Evolutionary conservation across 1,140 invertebrate genomes (phyloP), one percentile per base, ranked within the genome.

Genomic region (Steinernema khuongi): DNA sequence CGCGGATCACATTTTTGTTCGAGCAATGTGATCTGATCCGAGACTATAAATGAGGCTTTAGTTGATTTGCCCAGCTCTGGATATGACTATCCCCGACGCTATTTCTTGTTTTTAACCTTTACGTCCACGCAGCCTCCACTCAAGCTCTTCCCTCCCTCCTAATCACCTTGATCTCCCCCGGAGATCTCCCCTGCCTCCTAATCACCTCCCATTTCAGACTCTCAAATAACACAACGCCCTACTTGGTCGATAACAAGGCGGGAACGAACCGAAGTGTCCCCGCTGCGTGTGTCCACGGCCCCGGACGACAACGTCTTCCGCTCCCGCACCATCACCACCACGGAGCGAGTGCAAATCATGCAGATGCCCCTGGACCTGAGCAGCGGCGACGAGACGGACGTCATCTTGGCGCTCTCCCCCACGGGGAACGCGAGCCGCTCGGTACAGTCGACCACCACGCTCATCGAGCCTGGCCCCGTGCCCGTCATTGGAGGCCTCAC

Each of bases 251-350:
- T 76, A 36, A 76, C 75, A 70, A 29, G 75, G 32, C 60, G 75
- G 22, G 75, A 76, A 71, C 29, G 71, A 29, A 76, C 75, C 60
- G 74, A 74, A 71, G 67, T 70, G 26, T 76, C 75, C 32, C 75
- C 75, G 32, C 41, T 41, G 28, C 69, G 75, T 17, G 50, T 60
- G 75, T 76, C 69, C 71, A 19, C 29, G 14, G n/a, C 31, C 26
- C 71, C 17, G 19, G 29, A 74, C 17, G 18, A 67, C n/a, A 74
- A 74, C 19, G 17, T 71, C 41, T 76, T 70, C 71, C 75, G 73
- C 71, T 76, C 75, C 33, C 74, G 75, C 68, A 76, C 74, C 29
- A 72, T 76, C 67, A 76, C 75, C 67, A 76, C 75, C 30, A 76
- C 75, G 32, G 75, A 76, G 60, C 75, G 75, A 41, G 75, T 76